Evolutionary conservation across 1,140 invertebrate genomes (phyloP), one percentile per base, ranked within the genome.

Genomic region (Ericerus pela): DNA sequence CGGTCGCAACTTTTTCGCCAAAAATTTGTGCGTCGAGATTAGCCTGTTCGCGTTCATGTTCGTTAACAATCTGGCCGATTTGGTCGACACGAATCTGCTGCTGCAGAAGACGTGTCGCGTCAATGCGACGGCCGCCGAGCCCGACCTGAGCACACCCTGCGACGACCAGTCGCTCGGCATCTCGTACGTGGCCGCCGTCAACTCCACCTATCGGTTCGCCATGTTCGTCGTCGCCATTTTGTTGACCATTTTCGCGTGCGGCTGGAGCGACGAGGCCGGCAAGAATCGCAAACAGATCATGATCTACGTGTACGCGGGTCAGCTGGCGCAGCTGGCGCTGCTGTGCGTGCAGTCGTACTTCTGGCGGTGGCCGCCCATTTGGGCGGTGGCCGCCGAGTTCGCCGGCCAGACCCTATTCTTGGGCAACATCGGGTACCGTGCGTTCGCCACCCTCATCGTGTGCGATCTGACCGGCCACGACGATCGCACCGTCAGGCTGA

Each of bases 211-310:
- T 38, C 36, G 36, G 4, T 16, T n/a, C 14, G 36, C 20, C 14
- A 38, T 38, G 36, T 38, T 38, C 4, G 5, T 38, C 4, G n/a
- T 65, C 16, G 62, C 63, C 1, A 41, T 64, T 22, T 20, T 64
- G 16, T 61, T 58, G 54, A 58, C 62, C 26, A 36, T 65, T 14
- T 68, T 66, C 51, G 55, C 62, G 11, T 64, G 36, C n/a, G 64
- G 27, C 24, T 71, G 51, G 62, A 64, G 47, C 43, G 63, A 58
- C 28, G 65, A 2, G 11, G 61, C 62, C 43, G 62, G 59, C n/a
- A 54, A 57, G 28, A 65, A 71, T 8, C 60, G 72, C 31, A 74
- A 72, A 62, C 58, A 70, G 5, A 67, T 72, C 0, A 65, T 76
- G 43, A 59, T 73, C 5, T 43, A 74, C 6, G 66, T 73, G 4